Evolutionary conservation across 2,113 vertebrate genomes (phyloP), one percentile per base, ranked within the genome.

Genomic region (Ornithorhynchus anatinus): DNA sequence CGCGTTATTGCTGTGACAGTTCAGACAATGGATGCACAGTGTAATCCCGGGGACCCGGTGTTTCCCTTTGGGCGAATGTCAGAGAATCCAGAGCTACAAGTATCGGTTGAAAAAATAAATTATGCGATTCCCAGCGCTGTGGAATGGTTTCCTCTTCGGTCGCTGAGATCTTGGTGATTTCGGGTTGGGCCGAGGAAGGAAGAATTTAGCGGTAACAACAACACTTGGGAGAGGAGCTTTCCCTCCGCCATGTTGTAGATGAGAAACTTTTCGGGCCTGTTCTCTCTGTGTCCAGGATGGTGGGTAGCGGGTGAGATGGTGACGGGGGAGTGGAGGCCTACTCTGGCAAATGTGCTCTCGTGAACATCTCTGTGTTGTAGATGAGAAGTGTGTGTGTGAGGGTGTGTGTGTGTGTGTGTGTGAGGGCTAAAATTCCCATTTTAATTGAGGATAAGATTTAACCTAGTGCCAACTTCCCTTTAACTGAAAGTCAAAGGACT

Each of bases 11-110:
- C 89, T 77, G 84, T 72, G 90, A 82, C 85, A 68, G 53, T 77
- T 77, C 50, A 88, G 90, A 95, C 94, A 94, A 94, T 82, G 90
- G 90, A 79, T 77, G 86, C 94, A 92, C 89, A 94, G 93, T 94
- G 86, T 79, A 40, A 77, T 86, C 76, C 56, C 15, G 81, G 56
- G 69, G 75, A 59, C 90, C 86, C n/a, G 91, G 92, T 87, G 91
- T 91, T 94, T 91, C 89, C 93, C 93, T 92, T 83, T 86, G 92
- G 93, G 93, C 92, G 82, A 91, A 90, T 90, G 89, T 87, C 88
- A 90, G 89, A 64, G 75, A 79, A 88, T 81, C 86, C 86, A 33
- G 57, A 82, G 84, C 69, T 89, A 90, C 64, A 84, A 86, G 78
- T n/a, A 70, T 74, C 3, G n/a, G 40, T 75, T 66, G 82, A 67